A percentile compares a stretch with the other conserved stretches of the same genome.
Evolutionary conservation across 2,888 invertebrate genomes (phyloP).

Genomic region (Liopterus haemorrhoidalis): DNA sequence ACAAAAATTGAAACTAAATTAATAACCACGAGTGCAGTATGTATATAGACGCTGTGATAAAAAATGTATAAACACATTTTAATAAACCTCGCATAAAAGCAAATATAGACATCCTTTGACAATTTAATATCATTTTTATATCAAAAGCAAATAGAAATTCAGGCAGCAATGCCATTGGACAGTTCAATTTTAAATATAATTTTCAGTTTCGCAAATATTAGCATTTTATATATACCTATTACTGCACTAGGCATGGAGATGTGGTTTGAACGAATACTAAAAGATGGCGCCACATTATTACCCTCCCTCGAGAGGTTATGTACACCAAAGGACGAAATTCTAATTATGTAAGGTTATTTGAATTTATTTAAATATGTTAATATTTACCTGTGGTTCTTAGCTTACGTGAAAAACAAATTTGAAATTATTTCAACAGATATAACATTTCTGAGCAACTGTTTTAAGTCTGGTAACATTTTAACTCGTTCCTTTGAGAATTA

Average conservation of each 20-base stretch:
- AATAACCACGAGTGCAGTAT: not conserved
- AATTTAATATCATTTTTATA: conserved; percentile 37
- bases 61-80: conserved; percentile 21
- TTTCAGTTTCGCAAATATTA: conserved; percentile 44
- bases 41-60: conserved; percentile 10
- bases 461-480: too few species aligned
- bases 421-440: too few species aligned
- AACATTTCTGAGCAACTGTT: too few species aligned
- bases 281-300: not conserved
- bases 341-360: conserved; percentile 42
- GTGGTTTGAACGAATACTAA: conserved; percentile 3
- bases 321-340: conserved; percentile 32
- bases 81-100: conserved; percentile 23
- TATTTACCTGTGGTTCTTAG: conserved; percentile 18
- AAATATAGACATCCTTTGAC: conserved; percentile 30
- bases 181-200: conserved; percentile 46
- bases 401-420: too few species aligned
- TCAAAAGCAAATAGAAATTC: conserved; percentile 32
- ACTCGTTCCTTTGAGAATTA: too few species aligned
- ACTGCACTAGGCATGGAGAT: conserved; percentile 36
- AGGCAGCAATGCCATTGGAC: conserved; percentile 34
- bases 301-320: not conserved
- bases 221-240: conserved; percentile 46
- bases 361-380: conserved; percentile 24
- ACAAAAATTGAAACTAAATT: not conserved